Base-by-base conservation (phyloP, 2,888 invertebrate genomes). In the Eupsilia transversa region DNA sequence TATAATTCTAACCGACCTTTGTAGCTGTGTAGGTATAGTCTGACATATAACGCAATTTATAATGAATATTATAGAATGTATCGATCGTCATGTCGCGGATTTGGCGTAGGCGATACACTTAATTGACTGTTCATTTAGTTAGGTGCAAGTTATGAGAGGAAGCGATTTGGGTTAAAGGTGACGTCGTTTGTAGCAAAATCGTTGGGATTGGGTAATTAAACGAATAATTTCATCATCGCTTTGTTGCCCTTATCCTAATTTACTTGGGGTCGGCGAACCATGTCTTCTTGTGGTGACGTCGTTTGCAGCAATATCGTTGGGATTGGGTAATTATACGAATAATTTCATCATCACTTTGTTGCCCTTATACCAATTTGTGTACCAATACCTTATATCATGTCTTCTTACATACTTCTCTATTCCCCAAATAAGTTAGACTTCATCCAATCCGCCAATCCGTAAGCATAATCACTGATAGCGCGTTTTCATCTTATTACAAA, bases 11-110 rank as follows among this genome's bases (percentile, higher is more conserved):
- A 67, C 52, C 80, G 89, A 87, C 90, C 88, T 90, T 90, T 88
- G 70, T 46, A 43, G 49, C 41, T 46, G 90, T 91, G 91, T 92
- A 91, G 92, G 92, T 87, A 89, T 88, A 74, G 84, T 85, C 86
- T 90, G 91, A 90, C 91, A 89, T 89, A 90, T 89, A 89, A 88
- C 87, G 89, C 90, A 90, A 91, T 91, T 89, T 89, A 91, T 91
- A 89, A 90, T 89, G 86, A 89, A 91, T 89, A 86, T 87, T 87
- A 89, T 90, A 87, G 88, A 87, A 87, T 86, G 86, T 87, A 90
- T 90, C 83, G 86, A 83, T 85, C 88, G 89, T 88, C 89, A 85
- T 87, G 89, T 88, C 88, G 77, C 74, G 86, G 82, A 78, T 77
- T 80, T 63, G 73, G 85, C 83, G 91, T 92, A 90, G 92, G 92